Conservation (phyloP, 2,113 vertebrate species). For the Gymnocephalus cernua region DNA sequence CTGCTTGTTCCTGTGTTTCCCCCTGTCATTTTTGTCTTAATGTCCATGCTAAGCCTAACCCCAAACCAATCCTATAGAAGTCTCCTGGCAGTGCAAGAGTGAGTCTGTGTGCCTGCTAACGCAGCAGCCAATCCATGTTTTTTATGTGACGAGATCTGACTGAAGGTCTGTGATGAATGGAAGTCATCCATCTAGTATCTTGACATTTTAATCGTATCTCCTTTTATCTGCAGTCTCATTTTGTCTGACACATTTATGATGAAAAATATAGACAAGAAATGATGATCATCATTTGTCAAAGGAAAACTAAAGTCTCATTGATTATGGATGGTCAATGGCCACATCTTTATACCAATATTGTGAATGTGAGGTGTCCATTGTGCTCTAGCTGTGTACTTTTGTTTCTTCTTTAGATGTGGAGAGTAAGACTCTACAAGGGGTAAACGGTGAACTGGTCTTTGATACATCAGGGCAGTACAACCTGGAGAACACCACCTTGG, state of each 20-base stretch:
- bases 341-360: neutral
- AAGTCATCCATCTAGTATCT: neutral
- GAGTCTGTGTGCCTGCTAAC: conserved; percentile 30
- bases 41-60: conserved; percentile 4
- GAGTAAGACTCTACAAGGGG: conserved; percentile 93
- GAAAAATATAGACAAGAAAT: conserved; percentile 1
- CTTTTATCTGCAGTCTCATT: neutral
- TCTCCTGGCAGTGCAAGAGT: conserved; percentile 6
- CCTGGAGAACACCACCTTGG: conserved; percentile 93
- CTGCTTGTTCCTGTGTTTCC: conserved; percentile 38
- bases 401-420: conserved; percentile 89
- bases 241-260: neutral
- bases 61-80: conserved; percentile 1
- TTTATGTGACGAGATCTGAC: conserved; percentile 16
- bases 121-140: conserved; percentile 17
- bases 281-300: neutral
- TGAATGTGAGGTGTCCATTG: neutral
- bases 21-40: conserved; percentile 66
- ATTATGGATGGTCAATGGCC: neutral
- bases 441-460: conserved; percentile 89
- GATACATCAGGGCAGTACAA: conserved; percentile 87
- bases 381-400: conserved; percentile 3
- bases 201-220: neutral
- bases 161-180: conserved; percentile 4
- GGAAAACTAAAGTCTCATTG: too few species aligned